Evolutionary conservation across 2,113 vertebrate genomes (phyloP), one percentile per base, ranked within the genome.

Genomic region (Neogale vison): DNA sequence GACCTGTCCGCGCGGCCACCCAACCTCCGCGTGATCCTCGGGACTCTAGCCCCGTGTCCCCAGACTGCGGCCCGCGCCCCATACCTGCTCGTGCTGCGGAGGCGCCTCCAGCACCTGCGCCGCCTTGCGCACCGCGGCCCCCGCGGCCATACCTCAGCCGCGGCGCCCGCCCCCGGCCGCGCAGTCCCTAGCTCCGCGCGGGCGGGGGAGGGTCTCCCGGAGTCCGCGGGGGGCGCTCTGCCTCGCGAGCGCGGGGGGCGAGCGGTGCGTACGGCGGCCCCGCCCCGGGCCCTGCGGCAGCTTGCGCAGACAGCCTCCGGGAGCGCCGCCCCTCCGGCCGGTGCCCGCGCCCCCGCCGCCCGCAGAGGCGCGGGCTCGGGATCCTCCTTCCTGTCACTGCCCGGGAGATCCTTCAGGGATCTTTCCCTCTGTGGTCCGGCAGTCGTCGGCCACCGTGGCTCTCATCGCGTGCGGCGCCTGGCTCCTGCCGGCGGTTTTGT

Each of bases 401-500:
- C 1, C 21, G 0, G 1, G 59, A 34, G 81, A 26, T 14, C 67
- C 71, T 10, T 15, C 0, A 31, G 26, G 90, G 39, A 26, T 10
- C 71, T 1, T 29, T 15, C 57, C 2, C 45, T 6, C 59, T 3
- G 31, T 0, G 0, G 39, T 3, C 8, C 10, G 12, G 79, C 72
- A 1, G 3, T 3, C 0, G 1, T 15, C n/a, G 9, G 61, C 69
- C 6, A 0, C 2, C 18, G 1, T 3, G 12, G 31, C 77, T 36
- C 2, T 0, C 2, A 7, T 34, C 14, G 12, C 3, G 3, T 4
- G 36, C 52, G 15, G 67, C 0, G 13, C 36, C 15, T 36, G 4
- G 26, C 52, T 67, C 63, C 13, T 1, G 42, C 29, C 85, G 3
- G 91, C 6, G 9, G 57, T 18, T n/a, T 5, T 6, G 71, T 72